Evolutionary conservation across 2,113 vertebrate species (phyloP).

Genomic region (Cryptotis parvus): DNA sequence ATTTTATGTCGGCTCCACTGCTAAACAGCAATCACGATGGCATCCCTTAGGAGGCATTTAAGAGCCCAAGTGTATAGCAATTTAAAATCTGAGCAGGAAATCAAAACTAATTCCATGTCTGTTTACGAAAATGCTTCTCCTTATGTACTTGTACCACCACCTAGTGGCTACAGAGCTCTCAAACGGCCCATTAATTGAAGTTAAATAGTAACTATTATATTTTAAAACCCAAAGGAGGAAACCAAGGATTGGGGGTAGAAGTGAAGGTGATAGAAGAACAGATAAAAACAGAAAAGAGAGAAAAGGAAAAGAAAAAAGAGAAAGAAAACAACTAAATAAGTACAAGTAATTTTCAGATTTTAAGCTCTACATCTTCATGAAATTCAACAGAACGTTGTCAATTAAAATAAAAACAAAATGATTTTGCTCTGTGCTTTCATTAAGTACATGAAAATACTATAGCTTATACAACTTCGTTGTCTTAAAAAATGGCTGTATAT

Average conservation of each 20-base stretch:
- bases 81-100: slow-evolving; percentile 82
- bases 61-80: slow-evolving; percentile 79
- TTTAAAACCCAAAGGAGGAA: neutral
- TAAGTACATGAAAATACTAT: slow-evolving; percentile 14
- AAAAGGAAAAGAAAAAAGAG: neutral
- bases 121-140: slow-evolving; percentile 42
- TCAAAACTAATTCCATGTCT: slow-evolving; percentile 80
- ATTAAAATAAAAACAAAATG: slow-evolving; percentile 42
- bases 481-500: neutral
- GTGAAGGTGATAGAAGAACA: neutral
- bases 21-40: slow-evolving; percentile 86
- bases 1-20: slow-evolving; percentile 84
- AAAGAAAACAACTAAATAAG: neutral
- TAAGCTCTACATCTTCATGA: slow-evolving; percentile 5
- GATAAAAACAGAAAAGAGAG: neutral
- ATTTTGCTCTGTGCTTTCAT: slow-evolving; percentile 20
- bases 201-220: neutral
- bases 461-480: neutral
- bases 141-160: slow-evolving; percentile 85
- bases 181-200: neutral
- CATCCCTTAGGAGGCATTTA: slow-evolving; percentile 86
- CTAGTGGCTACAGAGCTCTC: slow-evolving; percentile 82
- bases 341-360: slow-evolving; percentile 19
- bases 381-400: neutral
- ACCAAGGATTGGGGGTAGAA: neutral